Evolutionary conservation across 2,113 vertebrate genomes (phyloP), one percentile per base, ranked within the genome.

Genomic region (Microtus richardsoni): DNA sequence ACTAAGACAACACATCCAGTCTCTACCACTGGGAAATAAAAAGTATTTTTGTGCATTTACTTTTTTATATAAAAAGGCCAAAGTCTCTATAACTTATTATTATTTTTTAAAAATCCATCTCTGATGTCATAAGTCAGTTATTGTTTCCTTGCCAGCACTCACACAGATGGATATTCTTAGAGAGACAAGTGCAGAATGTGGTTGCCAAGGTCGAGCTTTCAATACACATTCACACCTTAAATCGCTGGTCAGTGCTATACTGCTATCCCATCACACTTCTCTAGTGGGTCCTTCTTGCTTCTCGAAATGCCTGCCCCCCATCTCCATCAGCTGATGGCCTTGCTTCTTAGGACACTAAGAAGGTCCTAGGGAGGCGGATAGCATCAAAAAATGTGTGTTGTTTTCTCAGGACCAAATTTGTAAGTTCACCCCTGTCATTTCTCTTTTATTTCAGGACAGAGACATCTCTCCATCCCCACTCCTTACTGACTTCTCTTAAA

Each of bases 101-200:
- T 58, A 58, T 58, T 58, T 96, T 36, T 78, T 71, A 83, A 91
- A 89, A 79, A 91, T 39, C 89, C 58, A 58, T 6, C 19, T 58
- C 91, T 92, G 39, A 82, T 58, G 8, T 12, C 47, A 19, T 93
- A 88, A 86, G 28, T 82, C 85, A 94, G 74, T 71, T 52, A 88
- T 49, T 8, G 1, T 74, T 66, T 93, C 60, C 47, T 90, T 93
- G 54, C 24, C 24, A 24, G 44, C 47, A 39, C 26, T 44, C 26
- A 89, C 94, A 16, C n/a, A 80, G 71, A 73, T 94, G 73, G 73
- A 68, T 62, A 64, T 86, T 94, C 62, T 44, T 74, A 13, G 64
- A 83, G 39, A 49, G 28, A 19, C 66, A 71, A 91, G 21, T 28
- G 74, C 2, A 10, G 21, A 9, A 2, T 17, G 33, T 6, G 44